phyloP scores from a whole-genome alignment of 2,888 invertebrate species.

The Eristalinus aeneus region DNA sequence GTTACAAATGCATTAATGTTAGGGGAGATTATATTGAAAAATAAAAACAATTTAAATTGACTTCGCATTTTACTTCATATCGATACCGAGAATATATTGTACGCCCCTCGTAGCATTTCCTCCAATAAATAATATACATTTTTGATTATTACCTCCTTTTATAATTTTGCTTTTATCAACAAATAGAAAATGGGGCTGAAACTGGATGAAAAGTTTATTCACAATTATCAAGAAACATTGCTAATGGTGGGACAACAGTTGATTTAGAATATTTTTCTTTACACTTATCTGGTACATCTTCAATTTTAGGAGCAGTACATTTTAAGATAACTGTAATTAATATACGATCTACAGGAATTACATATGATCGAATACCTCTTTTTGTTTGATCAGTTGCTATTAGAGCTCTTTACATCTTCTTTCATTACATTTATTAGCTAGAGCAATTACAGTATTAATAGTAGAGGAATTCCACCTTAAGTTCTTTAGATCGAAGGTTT shows the following conservation, averaged over 20 bases:
- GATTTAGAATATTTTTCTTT: slow-evolving; percentile 89
- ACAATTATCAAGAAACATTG: slow-evolving; percentile 84
- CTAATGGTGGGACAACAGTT: slow-evolving; percentile 86
- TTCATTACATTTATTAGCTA: slow-evolving; percentile 88
- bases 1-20: too few relatives aligned
- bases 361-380: slow-evolving; percentile 85
- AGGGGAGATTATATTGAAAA: too few relatives aligned
- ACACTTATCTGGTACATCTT: slow-evolving; percentile 87
- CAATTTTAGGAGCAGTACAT: slow-evolving; percentile 89
- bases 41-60: too few relatives aligned
- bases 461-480: too few relatives aligned
- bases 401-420: slow-evolving; percentile 85
- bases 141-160: slow-evolving; percentile 88
- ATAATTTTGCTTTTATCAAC: slow-evolving; percentile 85
- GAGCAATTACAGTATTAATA: slow-evolving; percentile 89
- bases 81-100: too few relatives aligned
- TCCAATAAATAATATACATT: slow-evolving; percentile 92
- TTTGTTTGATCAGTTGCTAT: slow-evolving; percentile 88
- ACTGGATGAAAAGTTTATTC: slow-evolving; percentile 91
- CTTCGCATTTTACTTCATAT: too few relatives aligned
- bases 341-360: slow-evolving; percentile 84
- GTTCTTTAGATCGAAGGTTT: too few relatives aligned
- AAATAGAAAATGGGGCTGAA: slow-evolving; percentile 86
- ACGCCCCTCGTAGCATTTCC: slow-evolving; percentile 92
- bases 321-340: slow-evolving; percentile 90